These are phyloP conservation scores for Apis florea DNA, from an alignment of 1,140 invertebrate species.

Conservation along the genomic window DNA sequence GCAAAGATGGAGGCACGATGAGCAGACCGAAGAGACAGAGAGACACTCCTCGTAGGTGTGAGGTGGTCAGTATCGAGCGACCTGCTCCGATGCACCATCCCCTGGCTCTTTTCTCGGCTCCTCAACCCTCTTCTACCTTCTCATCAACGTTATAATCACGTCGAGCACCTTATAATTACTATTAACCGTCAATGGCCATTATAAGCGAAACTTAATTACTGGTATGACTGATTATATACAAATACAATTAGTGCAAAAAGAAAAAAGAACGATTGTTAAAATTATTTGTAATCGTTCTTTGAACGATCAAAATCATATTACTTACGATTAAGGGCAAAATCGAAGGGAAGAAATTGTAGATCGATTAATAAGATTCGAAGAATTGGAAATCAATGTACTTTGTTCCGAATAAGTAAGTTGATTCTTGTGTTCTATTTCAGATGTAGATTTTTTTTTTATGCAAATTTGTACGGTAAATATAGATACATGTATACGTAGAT, in stretches of 20 bases:
- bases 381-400: neutral
- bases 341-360: no score
- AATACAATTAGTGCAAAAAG: neutral
- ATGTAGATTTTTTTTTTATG: no score
- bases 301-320: no score
- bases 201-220: slow-evolving; percentile 34
- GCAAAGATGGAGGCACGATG: neutral
- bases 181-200: slow-evolving; percentile 45
- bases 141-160: slow-evolving; percentile 24
- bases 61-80: slow-evolving; percentile 58
- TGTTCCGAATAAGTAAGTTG: neutral
- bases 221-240: slow-evolving; percentile 2
- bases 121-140: slow-evolving; percentile 32
- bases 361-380: neutral
- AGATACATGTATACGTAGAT: no score
- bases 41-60: slow-evolving; percentile 39
- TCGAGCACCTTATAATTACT: slow-evolving; percentile 45
- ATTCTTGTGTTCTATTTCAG: neutral
- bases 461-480: no score
- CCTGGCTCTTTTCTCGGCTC: slow-evolving; percentile 32
- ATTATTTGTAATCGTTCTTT: no score
- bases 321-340: no score
- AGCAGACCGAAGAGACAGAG: slow-evolving; percentile 10
- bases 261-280: neutral
- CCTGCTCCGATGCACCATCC: slow-evolving; percentile 37